These are phyloP conservation scores for Drosophila paulistorum DNA, from an alignment of 1,140 invertebrate genomes.

Conservation along the genomic window DNA sequence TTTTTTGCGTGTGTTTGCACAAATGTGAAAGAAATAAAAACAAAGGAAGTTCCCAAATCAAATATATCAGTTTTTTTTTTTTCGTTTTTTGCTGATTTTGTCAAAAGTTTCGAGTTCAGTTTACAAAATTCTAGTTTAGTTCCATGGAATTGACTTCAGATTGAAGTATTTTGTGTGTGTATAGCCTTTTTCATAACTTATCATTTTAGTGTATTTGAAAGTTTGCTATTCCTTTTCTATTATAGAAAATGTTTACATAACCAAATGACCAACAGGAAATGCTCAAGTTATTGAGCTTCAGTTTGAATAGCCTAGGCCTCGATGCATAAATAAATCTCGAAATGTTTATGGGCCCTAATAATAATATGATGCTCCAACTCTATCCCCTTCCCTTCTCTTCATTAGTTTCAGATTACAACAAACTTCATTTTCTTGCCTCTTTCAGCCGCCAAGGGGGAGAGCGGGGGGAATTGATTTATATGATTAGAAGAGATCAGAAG, in stretches of 20 bases:
- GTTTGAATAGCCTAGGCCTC: constrained; percentile 39
- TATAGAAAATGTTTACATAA: constrained; percentile 12
- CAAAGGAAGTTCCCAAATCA: constrained; percentile 6
- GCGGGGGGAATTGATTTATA: constrained; percentile 21
- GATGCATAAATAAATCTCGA: constrained; percentile 55
- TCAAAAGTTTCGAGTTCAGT: not conserved
- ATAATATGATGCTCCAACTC: constrained; percentile 14
- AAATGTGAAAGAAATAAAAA: constrained; percentile 46
- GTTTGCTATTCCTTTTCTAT: not conserved
- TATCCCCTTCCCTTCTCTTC: not conserved
- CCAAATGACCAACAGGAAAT: constrained; percentile 40
- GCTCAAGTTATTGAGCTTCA: constrained; percentile 37
- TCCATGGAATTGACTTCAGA: no score
- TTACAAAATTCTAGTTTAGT: not conserved
- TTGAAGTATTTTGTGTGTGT: no score
- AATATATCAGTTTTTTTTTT: not conserved
- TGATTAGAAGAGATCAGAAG: constrained; percentile 35
- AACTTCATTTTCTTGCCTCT: constrained; percentile 20
- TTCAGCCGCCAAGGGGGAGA: no score
- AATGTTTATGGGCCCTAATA: constrained; percentile 46
- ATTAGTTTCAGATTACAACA: constrained; percentile 43
- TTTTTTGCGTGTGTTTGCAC: constrained; percentile 41
- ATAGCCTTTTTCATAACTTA: no score
- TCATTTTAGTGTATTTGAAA: not conserved
- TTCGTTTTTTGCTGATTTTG: not conserved